phyloP scores from a whole-genome alignment of 2,797 vertebrate genomes.

The Microchirus variegatus region DNA sequence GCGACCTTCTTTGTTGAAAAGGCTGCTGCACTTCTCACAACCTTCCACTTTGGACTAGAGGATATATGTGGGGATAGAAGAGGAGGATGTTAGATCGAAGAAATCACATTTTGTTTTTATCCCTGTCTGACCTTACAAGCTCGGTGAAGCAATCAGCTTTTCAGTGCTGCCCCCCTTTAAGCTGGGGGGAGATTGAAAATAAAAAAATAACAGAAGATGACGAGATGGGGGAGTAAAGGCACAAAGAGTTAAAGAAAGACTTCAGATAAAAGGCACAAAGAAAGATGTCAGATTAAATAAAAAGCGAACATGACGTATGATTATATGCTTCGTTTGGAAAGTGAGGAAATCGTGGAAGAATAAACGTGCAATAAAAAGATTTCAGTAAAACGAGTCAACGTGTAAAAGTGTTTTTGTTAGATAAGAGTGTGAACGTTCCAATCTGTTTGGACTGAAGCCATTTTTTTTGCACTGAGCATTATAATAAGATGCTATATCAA shows the following conservation, averaged over 20 bases:
- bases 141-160: constrained; percentile 86
- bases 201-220: not conserved
- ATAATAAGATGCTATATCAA: too few relatives aligned
- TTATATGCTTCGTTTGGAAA: not conserved
- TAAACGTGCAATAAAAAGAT: not conserved
- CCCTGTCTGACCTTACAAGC: constrained; percentile 3
- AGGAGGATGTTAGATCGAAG: not conserved
- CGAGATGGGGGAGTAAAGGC: not conserved
- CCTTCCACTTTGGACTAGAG: constrained; percentile 92
- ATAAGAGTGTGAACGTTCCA: not conserved
- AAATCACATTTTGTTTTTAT: not conserved
- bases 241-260: not conserved
- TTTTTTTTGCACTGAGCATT: not conserved
- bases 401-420: not conserved
- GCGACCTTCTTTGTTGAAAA: constrained; percentile 94
- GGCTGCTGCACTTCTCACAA: constrained; percentile 93
- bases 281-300: not conserved
- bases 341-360: not conserved
- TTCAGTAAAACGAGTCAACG: not conserved
- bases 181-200: constrained; percentile 56
- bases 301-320: not conserved
- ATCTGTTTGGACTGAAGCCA: too few relatives aligned
- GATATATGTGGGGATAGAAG: not conserved
- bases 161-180: constrained; percentile 79
- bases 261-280: not conserved